A percentile compares a stretch with the other conserved stretches of the same genome.
Evolutionary conservation across 2,113 vertebrate genomes (phyloP).

Genomic region (Elachura formosa): DNA sequence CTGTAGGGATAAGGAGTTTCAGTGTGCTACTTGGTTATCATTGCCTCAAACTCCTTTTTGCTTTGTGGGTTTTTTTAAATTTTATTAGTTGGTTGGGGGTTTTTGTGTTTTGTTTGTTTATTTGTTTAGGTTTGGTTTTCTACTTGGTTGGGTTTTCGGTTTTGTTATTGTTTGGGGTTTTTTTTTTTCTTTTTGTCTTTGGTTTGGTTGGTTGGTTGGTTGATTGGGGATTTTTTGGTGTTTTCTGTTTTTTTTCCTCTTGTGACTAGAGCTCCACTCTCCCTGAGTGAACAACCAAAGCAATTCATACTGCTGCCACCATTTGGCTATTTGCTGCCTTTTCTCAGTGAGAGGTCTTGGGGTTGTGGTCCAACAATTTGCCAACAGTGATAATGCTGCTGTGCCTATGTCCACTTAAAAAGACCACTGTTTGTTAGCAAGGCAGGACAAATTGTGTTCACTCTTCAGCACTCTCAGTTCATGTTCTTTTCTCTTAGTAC

Average conservation of each 20-base stretch:
- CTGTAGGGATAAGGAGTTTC: not conserved
- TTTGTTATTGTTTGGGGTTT: not conserved
- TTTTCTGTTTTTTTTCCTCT: not conserved
- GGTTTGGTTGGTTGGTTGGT: not conserved
- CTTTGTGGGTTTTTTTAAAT: not conserved
- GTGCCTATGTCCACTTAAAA: not conserved
- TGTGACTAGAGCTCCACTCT: not conserved
- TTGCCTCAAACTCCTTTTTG: not conserved
- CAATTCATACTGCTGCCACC: not conserved
- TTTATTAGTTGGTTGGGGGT: too few species aligned
- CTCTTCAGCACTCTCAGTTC: not conserved
- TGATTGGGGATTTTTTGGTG: too few species aligned
- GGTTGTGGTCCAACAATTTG: not conserved
- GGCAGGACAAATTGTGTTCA: fast-evolving
- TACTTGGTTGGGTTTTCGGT: too few species aligned
- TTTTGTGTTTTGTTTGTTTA: not conserved
- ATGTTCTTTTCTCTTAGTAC: not conserved
- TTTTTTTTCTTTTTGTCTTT: not conserved
- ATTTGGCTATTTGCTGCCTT: not conserved
- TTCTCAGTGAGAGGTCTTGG: not conserved
- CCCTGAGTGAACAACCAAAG: not conserved
- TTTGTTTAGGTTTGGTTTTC: too few species aligned
- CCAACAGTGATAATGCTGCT: not conserved
- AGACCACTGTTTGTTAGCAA: not conserved
- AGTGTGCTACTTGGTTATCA: not conserved